Conservation (phyloP, 2,113 vertebrate genomes). For the Clarias magur region DNA sequence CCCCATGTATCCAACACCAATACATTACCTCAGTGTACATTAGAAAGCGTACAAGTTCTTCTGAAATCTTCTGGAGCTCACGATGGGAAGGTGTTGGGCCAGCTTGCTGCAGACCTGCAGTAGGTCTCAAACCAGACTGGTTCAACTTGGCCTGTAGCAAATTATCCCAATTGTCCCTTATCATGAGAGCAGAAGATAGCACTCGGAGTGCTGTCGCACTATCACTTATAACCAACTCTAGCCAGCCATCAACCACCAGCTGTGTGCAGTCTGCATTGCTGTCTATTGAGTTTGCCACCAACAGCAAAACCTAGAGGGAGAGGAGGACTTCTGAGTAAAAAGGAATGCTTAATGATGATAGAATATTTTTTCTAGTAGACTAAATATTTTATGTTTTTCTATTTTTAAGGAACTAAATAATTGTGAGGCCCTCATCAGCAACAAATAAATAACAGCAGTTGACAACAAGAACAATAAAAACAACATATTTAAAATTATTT, state of each 20-base stretch:
- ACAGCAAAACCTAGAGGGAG: slow-evolving; percentile 76
- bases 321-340: background rate
- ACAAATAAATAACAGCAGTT: background rate
- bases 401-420: background rate
- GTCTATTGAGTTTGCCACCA: slow-evolving; percentile 83
- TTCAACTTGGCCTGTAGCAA: slow-evolving; percentile 76
- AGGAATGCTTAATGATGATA: background rate
- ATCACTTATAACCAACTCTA: slow-evolving; percentile 76
- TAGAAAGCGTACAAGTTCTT: slow-evolving; percentile 77
- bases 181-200: slow-evolving; percentile 72
- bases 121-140: background rate
- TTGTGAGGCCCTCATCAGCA: background rate
- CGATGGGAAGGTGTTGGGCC: slow-evolving; percentile 33
- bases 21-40: slow-evolving; percentile 74
- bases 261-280: slow-evolving; percentile 82
- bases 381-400: background rate
- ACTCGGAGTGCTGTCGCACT: slow-evolving; percentile 66
- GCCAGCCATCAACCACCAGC: slow-evolving; percentile 85
- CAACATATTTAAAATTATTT: background rate
- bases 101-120: fast-evolving
- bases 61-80: slow-evolving; percentile 69
- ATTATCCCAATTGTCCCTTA: slow-evolving; percentile 79
- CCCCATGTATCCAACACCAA: background rate
- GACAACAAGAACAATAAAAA: background rate
- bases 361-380: background rate